Base-by-base conservation (phyloP, 1,140 invertebrate species). In the Acromyrmex charruanus region DNA sequence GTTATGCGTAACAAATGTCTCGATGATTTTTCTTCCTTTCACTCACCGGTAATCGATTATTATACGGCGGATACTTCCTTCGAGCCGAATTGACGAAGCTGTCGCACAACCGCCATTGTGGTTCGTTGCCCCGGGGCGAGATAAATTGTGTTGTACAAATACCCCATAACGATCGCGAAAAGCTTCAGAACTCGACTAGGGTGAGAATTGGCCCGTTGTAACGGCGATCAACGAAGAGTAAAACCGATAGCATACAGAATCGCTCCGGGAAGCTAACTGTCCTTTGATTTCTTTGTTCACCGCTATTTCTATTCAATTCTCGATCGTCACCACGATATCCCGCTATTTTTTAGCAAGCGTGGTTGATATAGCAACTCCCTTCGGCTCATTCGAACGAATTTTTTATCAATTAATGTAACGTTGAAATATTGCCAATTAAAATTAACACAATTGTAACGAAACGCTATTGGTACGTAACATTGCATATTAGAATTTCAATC, bases 131-230 rank as follows among this genome's bases (percentile, higher is more conserved):
- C 39, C 72, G 65, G 68, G 77, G 86, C 82, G 88, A 90, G 88
- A 89, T 92, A 93, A 93, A 93, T 93, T 93, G 91, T 92, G 92
- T 90, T 92, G 92, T 92, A 90, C 90, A 92, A 92, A 91, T 91
- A 90, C 85, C 87, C 66, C 81, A 68, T 87, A 88, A 87, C 82
- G 85, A 87, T 44, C 85, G 59, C 66, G 87, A 75, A 79, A 77
- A 72, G 86, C 55, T 77, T 82, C 18, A 31, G 72, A 53, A 53
- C 49, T 66, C 49, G 74, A 39, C 65, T 77, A 66, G 82, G 61
- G 74, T 35, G 75, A 80, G 87, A 88, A 86, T 89, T 80, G 87
- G 74, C 51, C 49, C 74, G 51, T 77, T 87, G 80, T 75, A 71
- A 75, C 25, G 39, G 71, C 63, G 28, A 39, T 10, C 55, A 81